phyloP scores from a whole-genome alignment of 2,113 vertebrate genomes.

The Calidris pygmaea region DNA sequence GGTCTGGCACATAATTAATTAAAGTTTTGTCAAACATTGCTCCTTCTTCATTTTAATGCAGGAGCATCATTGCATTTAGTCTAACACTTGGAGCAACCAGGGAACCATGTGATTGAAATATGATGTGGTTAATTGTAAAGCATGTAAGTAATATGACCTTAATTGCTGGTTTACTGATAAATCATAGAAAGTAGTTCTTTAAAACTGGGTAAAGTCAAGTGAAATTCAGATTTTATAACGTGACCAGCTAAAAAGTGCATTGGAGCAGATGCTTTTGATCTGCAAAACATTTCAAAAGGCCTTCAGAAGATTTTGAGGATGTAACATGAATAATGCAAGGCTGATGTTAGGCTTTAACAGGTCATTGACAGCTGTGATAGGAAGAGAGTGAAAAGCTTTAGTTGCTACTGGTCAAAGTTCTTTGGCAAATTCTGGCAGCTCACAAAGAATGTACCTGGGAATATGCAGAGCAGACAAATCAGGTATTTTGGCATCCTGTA shows the following conservation, averaged over 20 bases:
- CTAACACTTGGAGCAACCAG: not conserved
- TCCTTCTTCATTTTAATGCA: not conserved
- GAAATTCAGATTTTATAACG: not conserved
- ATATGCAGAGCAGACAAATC: not conserved
- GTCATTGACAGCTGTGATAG: not conserved
- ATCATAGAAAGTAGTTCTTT: not conserved
- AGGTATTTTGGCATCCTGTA: not conserved
- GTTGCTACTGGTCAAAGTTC: not conserved
- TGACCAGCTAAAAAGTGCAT: not conserved
- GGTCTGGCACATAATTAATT: too few species aligned
- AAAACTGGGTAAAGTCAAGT: not conserved
- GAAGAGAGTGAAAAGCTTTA: not conserved
- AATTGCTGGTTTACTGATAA: slow-evolving; percentile 22
- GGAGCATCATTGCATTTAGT: not conserved
- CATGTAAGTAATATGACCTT: not conserved
- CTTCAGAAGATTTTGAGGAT: not conserved
- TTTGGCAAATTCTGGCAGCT: not conserved
- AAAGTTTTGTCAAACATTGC: not conserved
- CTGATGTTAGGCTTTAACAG: not conserved
- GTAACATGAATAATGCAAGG: not conserved
- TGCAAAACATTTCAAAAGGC: not conserved
- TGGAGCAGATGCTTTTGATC: not conserved
- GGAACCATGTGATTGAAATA: not conserved
- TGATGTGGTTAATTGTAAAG: not conserved
- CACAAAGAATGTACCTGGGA: not conserved